These are phyloP conservation scores for Edolisoma coerulescens DNA, from an alignment of 2,113 vertebrate genomes.

Conservation along the genomic window DNA sequence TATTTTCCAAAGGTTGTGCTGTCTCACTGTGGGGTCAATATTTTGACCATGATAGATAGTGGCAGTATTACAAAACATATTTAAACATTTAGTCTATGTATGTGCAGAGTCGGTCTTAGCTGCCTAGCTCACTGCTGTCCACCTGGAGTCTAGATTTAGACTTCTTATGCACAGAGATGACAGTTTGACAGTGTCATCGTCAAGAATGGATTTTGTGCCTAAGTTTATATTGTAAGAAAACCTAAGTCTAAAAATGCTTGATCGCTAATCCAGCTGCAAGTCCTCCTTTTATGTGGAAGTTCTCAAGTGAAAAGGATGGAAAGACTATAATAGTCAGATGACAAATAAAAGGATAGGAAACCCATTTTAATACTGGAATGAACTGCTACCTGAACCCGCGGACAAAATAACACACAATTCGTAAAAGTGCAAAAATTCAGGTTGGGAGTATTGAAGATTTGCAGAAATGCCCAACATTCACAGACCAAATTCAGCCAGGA, in stretches of 20 bases:
- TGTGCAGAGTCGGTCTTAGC: fast-evolving
- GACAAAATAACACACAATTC: background rate
- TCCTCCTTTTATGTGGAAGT: background rate
- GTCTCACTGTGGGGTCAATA: background rate
- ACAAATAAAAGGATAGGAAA: background rate
- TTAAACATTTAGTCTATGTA: background rate
- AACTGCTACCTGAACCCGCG: background rate
- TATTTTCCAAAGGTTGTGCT: background rate
- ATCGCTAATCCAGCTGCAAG: background rate
- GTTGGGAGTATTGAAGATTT: background rate
- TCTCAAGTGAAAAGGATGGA: background rate
- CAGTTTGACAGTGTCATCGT: background rate
- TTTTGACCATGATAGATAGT: background rate
- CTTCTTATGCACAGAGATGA: background rate
- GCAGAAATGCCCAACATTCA: background rate
- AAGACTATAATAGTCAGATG: background rate
- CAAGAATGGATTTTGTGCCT: background rate
- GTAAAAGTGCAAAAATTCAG: background rate
- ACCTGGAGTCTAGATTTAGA: background rate
- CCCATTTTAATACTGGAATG: background rate
- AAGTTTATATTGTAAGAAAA: background rate
- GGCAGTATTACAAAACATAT: background rate
- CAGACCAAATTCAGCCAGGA: background rate
- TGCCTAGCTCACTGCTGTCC: background rate
- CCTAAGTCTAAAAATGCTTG: background rate